These are phyloP conservation scores for Hycleus cichorii DNA, from an alignment of 1,140 invertebrate genomes.

Conservation along the genomic window DNA sequence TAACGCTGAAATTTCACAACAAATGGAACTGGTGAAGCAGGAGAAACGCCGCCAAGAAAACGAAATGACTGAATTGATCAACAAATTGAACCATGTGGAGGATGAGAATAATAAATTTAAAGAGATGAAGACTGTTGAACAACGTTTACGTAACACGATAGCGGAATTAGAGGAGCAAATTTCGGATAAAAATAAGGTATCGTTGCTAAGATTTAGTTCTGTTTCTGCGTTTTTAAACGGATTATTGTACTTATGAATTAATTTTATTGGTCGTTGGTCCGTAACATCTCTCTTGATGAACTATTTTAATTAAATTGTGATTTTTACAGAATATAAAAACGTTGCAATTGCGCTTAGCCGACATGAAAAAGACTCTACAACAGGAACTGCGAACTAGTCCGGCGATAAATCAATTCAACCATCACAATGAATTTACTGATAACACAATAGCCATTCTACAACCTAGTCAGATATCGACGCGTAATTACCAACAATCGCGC, in stretches of 20 bases:
- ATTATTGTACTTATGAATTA: too few species aligned
- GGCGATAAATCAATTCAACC: conserved; percentile 16
- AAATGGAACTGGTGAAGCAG: conserved; percentile 64
- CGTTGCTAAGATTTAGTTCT: too few species aligned
- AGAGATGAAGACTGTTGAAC: conserved; percentile 47
- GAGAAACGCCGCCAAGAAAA: conserved; percentile 56
- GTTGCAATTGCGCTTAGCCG: conserved; percentile 74
- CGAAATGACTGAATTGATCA: conserved; percentile 49
- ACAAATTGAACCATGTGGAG: conserved; percentile 45
- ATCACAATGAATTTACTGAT: conserved; percentile 24
- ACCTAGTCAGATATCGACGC: conserved; percentile 46
- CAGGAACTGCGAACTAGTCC: conserved; percentile 61
- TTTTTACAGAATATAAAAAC: conserved; percentile 73
- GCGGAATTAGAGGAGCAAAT: conserved; percentile 66
- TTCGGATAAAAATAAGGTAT: conserved; percentile 73
- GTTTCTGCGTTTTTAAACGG: too few species aligned
- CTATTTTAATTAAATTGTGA: too few species aligned
- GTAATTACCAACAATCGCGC: conserved; percentile 41
- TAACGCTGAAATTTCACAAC: conserved; percentile 78
- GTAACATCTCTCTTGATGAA: background rate
- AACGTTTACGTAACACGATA: conserved; percentile 52
- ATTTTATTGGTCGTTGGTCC: background rate
- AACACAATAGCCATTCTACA: conserved; percentile 43
- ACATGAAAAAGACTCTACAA: conserved; percentile 87
- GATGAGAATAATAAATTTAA: conserved; percentile 45